Conservation (phyloP, 2,888 invertebrate genomes). For the Drosophila monieri region DNA sequence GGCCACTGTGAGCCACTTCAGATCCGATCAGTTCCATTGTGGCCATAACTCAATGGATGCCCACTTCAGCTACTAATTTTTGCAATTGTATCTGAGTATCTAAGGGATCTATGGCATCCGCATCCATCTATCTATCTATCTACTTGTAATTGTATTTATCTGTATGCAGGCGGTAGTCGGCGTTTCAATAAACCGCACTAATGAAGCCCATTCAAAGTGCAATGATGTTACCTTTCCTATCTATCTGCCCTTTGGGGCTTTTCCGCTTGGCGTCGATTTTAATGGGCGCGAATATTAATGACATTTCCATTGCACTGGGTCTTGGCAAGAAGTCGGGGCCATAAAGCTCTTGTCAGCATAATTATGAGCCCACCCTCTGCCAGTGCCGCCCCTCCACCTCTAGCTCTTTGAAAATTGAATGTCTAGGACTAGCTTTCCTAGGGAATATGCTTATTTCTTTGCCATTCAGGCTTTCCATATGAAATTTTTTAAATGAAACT, state of each 20-base stretch:
- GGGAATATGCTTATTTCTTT: neutral
- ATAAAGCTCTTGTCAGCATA: constrained; percentile 73
- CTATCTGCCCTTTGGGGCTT: constrained; percentile 43
- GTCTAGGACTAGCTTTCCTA: constrained; percentile 22
- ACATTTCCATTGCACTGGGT: constrained; percentile 74
- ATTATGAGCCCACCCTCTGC: constrained; percentile 49
- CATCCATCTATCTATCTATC: constrained; percentile 25
- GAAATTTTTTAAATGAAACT: constrained; percentile 10
- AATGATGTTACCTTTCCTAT: constrained; percentile 45
- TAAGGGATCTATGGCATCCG: constrained; percentile 36
- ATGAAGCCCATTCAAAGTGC: constrained; percentile 75
- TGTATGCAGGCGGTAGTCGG: constrained; percentile 13
- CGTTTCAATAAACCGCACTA: constrained; percentile 75
- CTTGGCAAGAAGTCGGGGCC: constrained; percentile 31
- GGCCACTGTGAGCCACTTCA: constrained; percentile 41
- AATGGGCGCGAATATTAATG: constrained; percentile 78
- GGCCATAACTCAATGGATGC: constrained; percentile 34
- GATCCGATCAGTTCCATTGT: constrained; percentile 36
- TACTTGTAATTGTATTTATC: constrained; percentile 62
- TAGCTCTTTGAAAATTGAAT: constrained; percentile 7
- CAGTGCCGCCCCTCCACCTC: neutral
- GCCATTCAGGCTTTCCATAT: constrained; percentile 32
- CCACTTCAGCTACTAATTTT: constrained; percentile 65
- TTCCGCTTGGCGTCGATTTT: constrained; percentile 72
- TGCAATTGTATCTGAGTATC: constrained; percentile 69